phyloP scores from a whole-genome alignment of 2,888 invertebrate genomes.

The Phyllotreta striolata region DNA sequence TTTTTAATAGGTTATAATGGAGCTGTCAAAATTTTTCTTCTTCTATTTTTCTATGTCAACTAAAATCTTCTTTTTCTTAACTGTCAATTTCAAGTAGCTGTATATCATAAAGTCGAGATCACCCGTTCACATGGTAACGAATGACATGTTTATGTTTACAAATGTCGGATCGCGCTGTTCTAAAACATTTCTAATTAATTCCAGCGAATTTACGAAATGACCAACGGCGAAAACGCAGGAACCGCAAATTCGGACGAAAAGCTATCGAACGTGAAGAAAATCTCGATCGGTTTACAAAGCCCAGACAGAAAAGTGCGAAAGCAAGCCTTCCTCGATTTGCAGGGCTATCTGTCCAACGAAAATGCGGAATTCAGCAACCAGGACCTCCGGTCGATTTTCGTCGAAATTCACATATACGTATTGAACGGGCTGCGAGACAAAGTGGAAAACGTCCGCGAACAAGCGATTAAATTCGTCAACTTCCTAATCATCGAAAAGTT shows the following conservation, averaged over 20 bases:
- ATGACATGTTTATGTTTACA: slow-evolving; percentile 27
- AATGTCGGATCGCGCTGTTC: slow-evolving; percentile 19
- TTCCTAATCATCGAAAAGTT: slow-evolving; percentile 66
- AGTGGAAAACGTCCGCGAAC: slow-evolving; percentile 71
- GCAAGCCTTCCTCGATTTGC: slow-evolving; percentile 65
- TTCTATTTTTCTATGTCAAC: neutral
- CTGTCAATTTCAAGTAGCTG: neutral
- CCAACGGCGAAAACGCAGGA: slow-evolving; percentile 11
- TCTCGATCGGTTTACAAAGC: slow-evolving; percentile 63
- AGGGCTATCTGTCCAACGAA: slow-evolving; percentile 62
- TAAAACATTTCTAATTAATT: neutral
- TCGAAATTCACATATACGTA: slow-evolving; percentile 60
- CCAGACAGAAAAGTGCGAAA: slow-evolving; percentile 69
- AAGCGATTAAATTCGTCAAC: slow-evolving; percentile 65
- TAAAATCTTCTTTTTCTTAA: neutral
- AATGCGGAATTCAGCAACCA: slow-evolving; percentile 60
- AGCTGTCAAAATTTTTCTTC: too few relatives aligned
- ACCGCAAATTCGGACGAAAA: slow-evolving; percentile 31
- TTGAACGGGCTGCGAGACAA: slow-evolving; percentile 65
- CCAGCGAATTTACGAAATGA: slow-evolving; percentile 21
- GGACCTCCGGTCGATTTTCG: slow-evolving; percentile 57
- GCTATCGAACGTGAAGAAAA: slow-evolving; percentile 47
- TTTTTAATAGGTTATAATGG: too few relatives aligned
- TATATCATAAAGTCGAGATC: neutral
- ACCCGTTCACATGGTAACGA: slow-evolving; percentile 19